phyloP scores from a whole-genome alignment of 2,797 vertebrate species.

The Staurois parvus region DNA sequence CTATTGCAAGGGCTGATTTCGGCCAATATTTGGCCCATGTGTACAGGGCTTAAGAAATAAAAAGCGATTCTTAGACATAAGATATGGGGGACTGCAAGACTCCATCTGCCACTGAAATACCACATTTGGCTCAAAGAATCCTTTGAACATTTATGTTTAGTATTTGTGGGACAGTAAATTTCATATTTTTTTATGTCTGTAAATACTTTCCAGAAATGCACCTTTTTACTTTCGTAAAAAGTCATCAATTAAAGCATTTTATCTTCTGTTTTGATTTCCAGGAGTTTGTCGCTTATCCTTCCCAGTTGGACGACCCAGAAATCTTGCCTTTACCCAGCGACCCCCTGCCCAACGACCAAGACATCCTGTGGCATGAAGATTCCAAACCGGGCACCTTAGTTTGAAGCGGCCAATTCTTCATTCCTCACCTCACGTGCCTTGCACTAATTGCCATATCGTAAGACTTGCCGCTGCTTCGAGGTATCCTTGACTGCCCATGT shows the following conservation, averaged over 20 bases:
- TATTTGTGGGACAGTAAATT: too few species aligned
- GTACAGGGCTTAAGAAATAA: too few species aligned
- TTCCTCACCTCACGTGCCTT: slow-evolving; percentile 84
- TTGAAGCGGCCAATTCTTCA: slow-evolving; percentile 71
- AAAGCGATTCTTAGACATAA: too few species aligned
- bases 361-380: slow-evolving; percentile 91
- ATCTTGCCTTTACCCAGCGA: slow-evolving; percentile 49
- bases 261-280: slow-evolving; percentile 14
- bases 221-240: too few species aligned
- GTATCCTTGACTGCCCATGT: slow-evolving; percentile 13
- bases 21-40: too few species aligned
- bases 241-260: neutral
- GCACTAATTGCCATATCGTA: slow-evolving; percentile 66
- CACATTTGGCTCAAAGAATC: too few species aligned
- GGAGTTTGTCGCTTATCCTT: slow-evolving; percentile 31
- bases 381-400: slow-evolving; percentile 97
- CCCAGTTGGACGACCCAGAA: slow-evolving; percentile 78
- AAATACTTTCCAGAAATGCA: neutral
- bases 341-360: slow-evolving; percentile 81
- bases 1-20: too few species aligned
- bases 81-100: too few species aligned
- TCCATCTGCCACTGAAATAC: too few species aligned
- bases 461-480: slow-evolving; percentile 44
- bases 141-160: too few species aligned
- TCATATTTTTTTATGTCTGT: neutral